Evolutionary conservation across 2,797 vertebrate species (phyloP).

Genomic region (Delichon dasypus): DNA sequence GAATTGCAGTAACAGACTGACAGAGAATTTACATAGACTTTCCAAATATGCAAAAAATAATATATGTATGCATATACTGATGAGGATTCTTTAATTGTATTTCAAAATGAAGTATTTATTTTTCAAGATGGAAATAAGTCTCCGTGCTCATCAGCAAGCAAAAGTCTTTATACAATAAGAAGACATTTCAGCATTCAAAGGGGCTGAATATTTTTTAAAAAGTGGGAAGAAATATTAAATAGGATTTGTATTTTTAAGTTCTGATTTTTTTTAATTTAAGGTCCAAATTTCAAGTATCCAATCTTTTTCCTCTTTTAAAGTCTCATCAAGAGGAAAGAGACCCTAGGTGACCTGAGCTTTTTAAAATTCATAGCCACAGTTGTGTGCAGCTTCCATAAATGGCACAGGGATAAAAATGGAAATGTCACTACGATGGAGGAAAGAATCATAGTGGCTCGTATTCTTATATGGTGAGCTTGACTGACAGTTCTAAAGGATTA

Average conservation of each 20-base stretch:
- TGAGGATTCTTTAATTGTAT: background rate
- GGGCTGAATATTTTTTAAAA: background rate
- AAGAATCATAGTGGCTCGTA: conserved; percentile 12
- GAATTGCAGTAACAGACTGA: background rate
- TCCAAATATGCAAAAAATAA: background rate
- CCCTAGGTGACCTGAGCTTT: conserved; percentile 20
- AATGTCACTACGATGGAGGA: conserved; percentile 63
- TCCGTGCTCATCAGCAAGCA: background rate
- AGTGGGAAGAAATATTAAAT: background rate
- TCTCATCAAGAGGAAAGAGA: conserved; percentile 31
- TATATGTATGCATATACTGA: background rate
- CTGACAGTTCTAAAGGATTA: conserved; percentile 51
- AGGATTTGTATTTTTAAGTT: background rate
- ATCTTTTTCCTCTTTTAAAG: background rate
- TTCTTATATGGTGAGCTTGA: background rate
- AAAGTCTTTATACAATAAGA: background rate
- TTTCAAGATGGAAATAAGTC: background rate
- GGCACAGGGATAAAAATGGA: conserved; percentile 56
- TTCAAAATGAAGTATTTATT: background rate
- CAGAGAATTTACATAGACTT: background rate
- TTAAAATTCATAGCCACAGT: conserved; percentile 61
- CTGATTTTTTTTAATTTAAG: background rate
- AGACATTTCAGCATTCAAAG: background rate
- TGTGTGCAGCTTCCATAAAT: background rate
- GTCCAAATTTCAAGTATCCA: background rate